Conservation (phyloP, 2,797 vertebrate genomes). For the Mus minutoides region DNA sequence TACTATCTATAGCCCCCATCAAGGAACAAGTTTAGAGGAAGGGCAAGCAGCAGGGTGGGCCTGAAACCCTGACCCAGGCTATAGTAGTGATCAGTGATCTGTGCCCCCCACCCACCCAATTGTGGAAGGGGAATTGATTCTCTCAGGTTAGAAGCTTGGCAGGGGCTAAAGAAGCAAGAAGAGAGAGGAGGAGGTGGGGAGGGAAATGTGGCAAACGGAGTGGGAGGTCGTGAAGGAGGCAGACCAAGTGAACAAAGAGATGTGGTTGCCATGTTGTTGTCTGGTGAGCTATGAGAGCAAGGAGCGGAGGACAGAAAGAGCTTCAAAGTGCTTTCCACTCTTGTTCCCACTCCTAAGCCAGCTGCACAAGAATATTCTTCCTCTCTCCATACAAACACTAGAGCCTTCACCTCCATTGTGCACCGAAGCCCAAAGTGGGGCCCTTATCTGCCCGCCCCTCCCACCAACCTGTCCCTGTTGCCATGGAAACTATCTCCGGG, state of each 20-base stretch:
- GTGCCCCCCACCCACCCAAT: background rate
- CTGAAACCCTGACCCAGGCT: conserved; percentile 53
- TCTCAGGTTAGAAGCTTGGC: conserved; percentile 70
- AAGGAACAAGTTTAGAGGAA: conserved; percentile 29
- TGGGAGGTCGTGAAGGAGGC: background rate
- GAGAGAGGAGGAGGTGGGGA: background rate
- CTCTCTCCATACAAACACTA: conserved; percentile 65
- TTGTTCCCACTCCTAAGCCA: conserved; percentile 42
- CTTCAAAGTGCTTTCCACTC: conserved; percentile 50
- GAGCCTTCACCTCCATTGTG: conserved; percentile 73
- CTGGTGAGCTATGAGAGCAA: background rate
- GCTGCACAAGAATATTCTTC: conserved; percentile 61
- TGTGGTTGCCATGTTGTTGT: background rate
- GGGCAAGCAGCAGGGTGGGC: background rate
- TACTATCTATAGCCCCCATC: background rate
- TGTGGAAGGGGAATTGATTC: background rate
- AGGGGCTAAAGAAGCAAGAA: background rate
- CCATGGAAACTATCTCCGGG: conserved; percentile 81
- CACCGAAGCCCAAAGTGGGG: conserved; percentile 80
- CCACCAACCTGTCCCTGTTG: conserved; percentile 81
- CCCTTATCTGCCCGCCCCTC: conserved; percentile 80
- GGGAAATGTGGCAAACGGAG: conserved; percentile 9
- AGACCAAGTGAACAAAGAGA: background rate
- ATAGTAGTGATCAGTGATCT: background rate
- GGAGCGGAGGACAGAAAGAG: conserved; percentile 15